Base-by-base conservation (phyloP, 2,797 vertebrate genomes). In the Netta rufina region DNA sequence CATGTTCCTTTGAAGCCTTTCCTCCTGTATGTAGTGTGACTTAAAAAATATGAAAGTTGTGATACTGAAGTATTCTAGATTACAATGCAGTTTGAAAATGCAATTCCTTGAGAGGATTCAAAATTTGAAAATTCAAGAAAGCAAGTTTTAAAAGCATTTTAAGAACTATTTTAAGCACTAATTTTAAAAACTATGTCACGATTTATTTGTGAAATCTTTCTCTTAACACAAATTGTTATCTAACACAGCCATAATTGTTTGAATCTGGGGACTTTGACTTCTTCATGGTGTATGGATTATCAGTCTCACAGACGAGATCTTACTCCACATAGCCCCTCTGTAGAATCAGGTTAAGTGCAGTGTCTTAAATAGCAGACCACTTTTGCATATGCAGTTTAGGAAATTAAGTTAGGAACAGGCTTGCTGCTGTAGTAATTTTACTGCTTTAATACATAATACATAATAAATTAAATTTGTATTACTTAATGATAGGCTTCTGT, bases 11-110 rank as follows among this genome's bases (percentile, higher is more conserved):
- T 87, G 49, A 74, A 85, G 4, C 4, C 7, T 89, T 89, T 81
- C 5, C 5, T 78, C 72, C 13, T 33, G 28, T 79, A 60, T 30
- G 13, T 7, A 20, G 13, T 0, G 0, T 83, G 53, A 61, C n/a
- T 67, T 71, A 13, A 83, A 84, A 92, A 70, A 62, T 24, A 38
- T 2, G 3, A 25, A n/a, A 13, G 30, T 41, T 49, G 15, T 32
- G 17, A 45, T 43, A 33, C 12, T 27, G 6, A 81, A 84, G 4
- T 57, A 62, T 69, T 77, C 33, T 74, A 49, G 18, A 28, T 69
- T 69, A 21, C 8, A 75, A 9, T 66, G 6, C 21, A 73, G 13
- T 16, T 86, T 75, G 24, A 33, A 89, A 83, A 67, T 28, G 9
- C 1, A 2, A 4, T 73, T 77, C 33, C 28, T 51, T 61, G 15